These are phyloP conservation scores for Atrina japonica DNA, from an alignment of 2,888 invertebrate species.

Conservation along the genomic window DNA sequence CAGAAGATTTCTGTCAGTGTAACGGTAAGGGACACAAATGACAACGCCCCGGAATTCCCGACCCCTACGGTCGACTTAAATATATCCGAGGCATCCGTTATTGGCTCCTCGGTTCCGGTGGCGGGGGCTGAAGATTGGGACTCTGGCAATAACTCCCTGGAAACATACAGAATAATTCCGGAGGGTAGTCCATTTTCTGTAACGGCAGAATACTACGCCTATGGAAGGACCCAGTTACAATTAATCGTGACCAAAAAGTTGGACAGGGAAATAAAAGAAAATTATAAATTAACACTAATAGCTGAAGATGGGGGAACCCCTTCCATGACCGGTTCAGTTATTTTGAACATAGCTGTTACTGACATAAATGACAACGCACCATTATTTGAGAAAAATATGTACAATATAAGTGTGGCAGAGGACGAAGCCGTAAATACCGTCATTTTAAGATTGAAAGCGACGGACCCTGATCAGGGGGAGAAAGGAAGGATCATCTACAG, in stretches of 20 bases:
- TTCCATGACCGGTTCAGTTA: conserved; percentile 54
- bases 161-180: conserved; percentile 58
- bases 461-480: conserved; percentile 91
- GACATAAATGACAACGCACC: conserved; percentile 73
- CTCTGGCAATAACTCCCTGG: conserved; percentile 55
- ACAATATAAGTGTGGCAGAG: conserved; percentile 67
- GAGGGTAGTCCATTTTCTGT: conserved; percentile 58
- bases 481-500: conserved; percentile 82
- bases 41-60: conserved; percentile 96
- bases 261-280: conserved; percentile 63
- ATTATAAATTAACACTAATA: conserved; percentile 60
- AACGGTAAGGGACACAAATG: conserved; percentile 95
- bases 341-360: conserved; percentile 63
- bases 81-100: conserved; percentile 49
- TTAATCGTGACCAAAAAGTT: conserved; percentile 58
- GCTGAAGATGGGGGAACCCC: conserved; percentile 67
- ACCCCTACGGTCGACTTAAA: conserved; percentile 44
- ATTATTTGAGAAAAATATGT: conserved; percentile 59
- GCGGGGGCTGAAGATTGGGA: conserved; percentile 57
- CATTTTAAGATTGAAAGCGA: conserved; percentile 85
- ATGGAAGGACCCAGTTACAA: conserved; percentile 59
- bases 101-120: conserved; percentile 51
- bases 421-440: conserved; percentile 49
- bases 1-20: conserved; percentile 81
- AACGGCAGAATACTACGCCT: conserved; percentile 53